Base-by-base conservation (phyloP, 1,140 invertebrate species). In the Bathynomus jamesi region DNA sequence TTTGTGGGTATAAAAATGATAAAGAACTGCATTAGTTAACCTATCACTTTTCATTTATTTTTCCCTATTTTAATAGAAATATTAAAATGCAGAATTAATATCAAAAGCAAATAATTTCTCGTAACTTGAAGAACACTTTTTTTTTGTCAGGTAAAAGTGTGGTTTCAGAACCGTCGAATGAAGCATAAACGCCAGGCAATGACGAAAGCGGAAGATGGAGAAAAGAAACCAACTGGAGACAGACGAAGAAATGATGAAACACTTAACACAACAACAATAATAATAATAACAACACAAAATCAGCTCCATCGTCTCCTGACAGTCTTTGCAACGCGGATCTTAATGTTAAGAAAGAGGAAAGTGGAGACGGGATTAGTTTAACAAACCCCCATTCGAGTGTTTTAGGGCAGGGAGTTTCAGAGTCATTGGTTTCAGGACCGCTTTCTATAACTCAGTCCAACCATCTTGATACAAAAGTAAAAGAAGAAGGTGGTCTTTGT, bases 101-200 rank as follows among this genome's bases (percentile, higher is more conserved):
- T n/a, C n/a, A n/a, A n/a, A n/a, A n/a, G n/a, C n/a, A n/a, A n/a
- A n/a, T n/a, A n/a, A n/a, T n/a, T n/a, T n/a, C n/a, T n/a, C n/a
- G n/a, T n/a, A n/a, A n/a, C n/a, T n/a, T n/a, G n/a, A n/a, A n/a
- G n/a, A n/a, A n/a, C n/a, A n/a, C n/a, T n/a, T 53, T 61, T 73
- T 61, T 70, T 31, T 30, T 75, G 71, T n/a, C 85, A 87, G 80
- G 83, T 90, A 83, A 80, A 98, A 84, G 95, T 98, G 21, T 98
- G 95, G 95, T 98, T 97, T 82, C 95, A 98, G 88, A 99, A 99
- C 84, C 87, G 96, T 46, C 88, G 96, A 70, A 99, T 99, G 96
- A 98, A 98, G 82, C 94, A 96, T 83, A 98, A 97, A 82, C 84
- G 95, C 61, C 94, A 97, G 82, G 94, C 94, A 0, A 81, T 94